Evolutionary conservation across 1,140 invertebrate genomes (phyloP), one percentile per base, ranked within the genome.

Genomic region (Holotrichia oblita): DNA sequence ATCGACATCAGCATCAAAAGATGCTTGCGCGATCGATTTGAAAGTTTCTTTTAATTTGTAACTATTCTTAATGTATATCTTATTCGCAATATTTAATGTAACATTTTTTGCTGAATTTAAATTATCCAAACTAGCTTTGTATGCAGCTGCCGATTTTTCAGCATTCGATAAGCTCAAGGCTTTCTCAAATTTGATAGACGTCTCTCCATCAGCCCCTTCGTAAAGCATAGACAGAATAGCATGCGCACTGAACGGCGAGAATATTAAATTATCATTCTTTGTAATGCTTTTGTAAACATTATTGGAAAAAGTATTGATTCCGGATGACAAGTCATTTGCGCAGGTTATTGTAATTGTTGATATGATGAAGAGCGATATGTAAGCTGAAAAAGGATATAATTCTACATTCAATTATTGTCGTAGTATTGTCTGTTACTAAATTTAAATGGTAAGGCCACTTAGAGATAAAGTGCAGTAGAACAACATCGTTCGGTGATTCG

Each of bases 1-100:
- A 77, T 91, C 85, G 4, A 89, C 85, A 40, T 88, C 87, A 0
- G 91, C 27, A 34, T 34, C 89, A 59, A 87, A 77, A 82, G 91
- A 93, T 76, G 87, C 82, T 6, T 55, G 2, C 48, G 17, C 14
- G n/a, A 14, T 55, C 6, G 0, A n/a, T 14, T 17, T 14, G 17
- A 55, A 55, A 55, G 1, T 6, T 17, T 17, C 3, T 17, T 55
- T n/a, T 14, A 55, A 55, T 17, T 55, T 17, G n/a, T 17, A 6
- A 7, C n/a, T 17, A 17, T 55, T n/a, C 2, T 14, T 6, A 2
- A 55, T 17, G n/a, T 17, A 55, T 55, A 55, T 55, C 14, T 17
- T 55, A n/a, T 17, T 55, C 6, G 48, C 48, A 6, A 55, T 6
- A 17, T 55, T 17, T 17, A 55, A 0, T 6, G 6, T 7, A 17